phyloP scores from a whole-genome alignment of 2,797 vertebrate genomes.

The Cheirogaleus major region DNA sequence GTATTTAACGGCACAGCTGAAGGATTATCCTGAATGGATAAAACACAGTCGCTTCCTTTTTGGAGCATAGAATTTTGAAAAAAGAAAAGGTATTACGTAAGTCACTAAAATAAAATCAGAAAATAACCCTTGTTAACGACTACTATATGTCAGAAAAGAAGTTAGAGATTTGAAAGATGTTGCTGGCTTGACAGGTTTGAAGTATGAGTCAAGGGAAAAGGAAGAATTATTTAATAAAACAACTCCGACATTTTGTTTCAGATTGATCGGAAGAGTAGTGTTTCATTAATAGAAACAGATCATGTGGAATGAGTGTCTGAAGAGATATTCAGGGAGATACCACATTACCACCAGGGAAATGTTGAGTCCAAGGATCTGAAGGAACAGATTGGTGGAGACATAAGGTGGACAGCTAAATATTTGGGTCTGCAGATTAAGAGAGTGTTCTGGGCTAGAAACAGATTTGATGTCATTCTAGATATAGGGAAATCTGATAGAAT shows the following conservation, averaged over 20 bases:
- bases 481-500: background rate
- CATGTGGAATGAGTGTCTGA: background rate
- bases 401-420: background rate
- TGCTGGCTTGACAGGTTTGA: background rate
- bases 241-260: background rate
- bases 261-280: background rate
- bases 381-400: background rate
- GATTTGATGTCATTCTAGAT: background rate
- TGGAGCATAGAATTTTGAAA: background rate
- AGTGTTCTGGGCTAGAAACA: background rate
- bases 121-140: background rate
- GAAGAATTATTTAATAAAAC: slow-evolving; percentile 4
- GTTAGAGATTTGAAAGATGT: background rate
- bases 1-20: background rate
- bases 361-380: background rate
- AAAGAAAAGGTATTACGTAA: background rate
- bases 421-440: background rate
- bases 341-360: background rate
- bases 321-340: background rate
- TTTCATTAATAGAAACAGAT: background rate
- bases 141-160: background rate
- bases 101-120: slow-evolving; percentile 22
- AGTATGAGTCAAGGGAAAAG: background rate
- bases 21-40: background rate
- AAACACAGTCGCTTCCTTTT: background rate